Evolutionary conservation across 2,797 vertebrate species (phyloP), one percentile per base, ranked within the genome.

Genomic region (Hippoglossus hippoglossus): DNA sequence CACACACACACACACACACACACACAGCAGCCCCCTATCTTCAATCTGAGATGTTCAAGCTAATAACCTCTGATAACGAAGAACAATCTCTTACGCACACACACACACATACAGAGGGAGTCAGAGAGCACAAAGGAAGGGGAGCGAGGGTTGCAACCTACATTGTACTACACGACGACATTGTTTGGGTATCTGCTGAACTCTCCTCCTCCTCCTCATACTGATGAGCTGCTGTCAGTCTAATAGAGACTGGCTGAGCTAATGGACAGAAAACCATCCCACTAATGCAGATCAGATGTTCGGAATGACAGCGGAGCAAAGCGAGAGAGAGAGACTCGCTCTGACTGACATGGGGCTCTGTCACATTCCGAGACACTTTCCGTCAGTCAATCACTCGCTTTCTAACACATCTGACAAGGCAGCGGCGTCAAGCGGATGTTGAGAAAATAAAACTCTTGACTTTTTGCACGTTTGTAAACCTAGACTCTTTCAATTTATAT

Each of bases 271-370:
- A 86, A 82, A 82, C 71, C 72, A 61, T 85, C 66, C 54, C 36
- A 70, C 62, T 85, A 79, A 86, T 84, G 79, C 57, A 71, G 78
- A 85, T 88, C 82, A 85, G 81, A 90, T 85, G 83, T 63, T 82
- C 16, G 65, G 79, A 85, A 53, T 80, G 84, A 84, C 87, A 75
- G 63, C 8, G 25, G 24, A 59, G 66, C 39, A 59, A 64, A 63
- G 68, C 6, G 61, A 73, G 70, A 75, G 63, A 75, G 63, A 58
- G 50, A 57, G 46, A 59, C 50, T 47, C 52, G 39, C 60, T 57
- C 11, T 53, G 73, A 71, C 62, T 31, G 74, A 67, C 74, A 84
- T 5, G 11, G 50, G 61, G 60, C 34, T 67, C 71, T 18, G 63
- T 83, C 77, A 80, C 25, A 69, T 51, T 74, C 21, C 36, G 63